Evolutionary conservation across 1,140 invertebrate genomes (phyloP), one percentile per base, ranked within the genome.

Genomic region (Nasonia vitripennis): DNA sequence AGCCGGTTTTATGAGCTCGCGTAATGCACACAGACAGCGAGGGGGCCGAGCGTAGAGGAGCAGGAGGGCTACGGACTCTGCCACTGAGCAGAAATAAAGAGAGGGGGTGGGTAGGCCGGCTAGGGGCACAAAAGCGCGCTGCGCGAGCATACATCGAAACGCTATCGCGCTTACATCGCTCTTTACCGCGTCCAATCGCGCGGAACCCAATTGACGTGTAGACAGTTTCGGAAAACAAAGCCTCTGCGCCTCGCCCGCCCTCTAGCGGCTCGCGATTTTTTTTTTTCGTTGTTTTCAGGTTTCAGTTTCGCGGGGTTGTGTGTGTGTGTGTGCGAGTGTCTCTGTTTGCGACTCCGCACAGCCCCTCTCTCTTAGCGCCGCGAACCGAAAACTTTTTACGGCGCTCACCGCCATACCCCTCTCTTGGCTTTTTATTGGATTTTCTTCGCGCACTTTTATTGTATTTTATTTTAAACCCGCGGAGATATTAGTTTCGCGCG

Each of bases 1-100:
- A 87, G 85, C 83, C 48, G 51, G 85, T 91, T 91, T 91, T 91
- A 91, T 90, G 89, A 91, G 87, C 87, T 88, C 83, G 84, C 87
- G 81, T 88, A 87, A 89, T 86, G 86, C 75, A 84, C 75, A 87
- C 87, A 87, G 37, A 45, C 83, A 85, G 83, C 79, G 84, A 37
- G 34, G 4, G 34, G 51, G 20, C 27, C 27, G 77, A 84, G 31
- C 37, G 48, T 20, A 51, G 70, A 81, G 31, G 31, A 31, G 68
- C 31, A 31, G n/a, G 79, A 68, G 23, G 11, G 51, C 81, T 62
- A 71, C 5, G 77, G 77, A n/a, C 37, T 20, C 12, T 9, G 6
- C 1, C 17, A 6, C 14, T n/a, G 7, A 5, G 20, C 7, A 5
- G 14, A 12, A 51, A 51, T 41, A 45, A 73, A 81, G 73, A 73